These are phyloP conservation scores for Sesamia inferens DNA, from an alignment of 2,888 invertebrate species.

Conservation along the genomic window DNA sequence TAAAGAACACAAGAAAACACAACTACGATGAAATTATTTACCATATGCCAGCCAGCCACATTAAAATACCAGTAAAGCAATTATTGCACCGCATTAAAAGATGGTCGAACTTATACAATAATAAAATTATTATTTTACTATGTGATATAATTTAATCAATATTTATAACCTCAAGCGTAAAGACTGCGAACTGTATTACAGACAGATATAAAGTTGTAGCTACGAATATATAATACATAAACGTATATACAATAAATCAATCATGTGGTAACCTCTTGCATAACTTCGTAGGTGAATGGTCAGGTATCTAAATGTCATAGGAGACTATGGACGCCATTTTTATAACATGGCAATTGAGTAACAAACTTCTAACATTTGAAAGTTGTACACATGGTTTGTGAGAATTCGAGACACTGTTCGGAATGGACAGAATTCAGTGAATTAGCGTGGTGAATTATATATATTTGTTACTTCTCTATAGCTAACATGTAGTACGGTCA, in stretches of 20 bases:
- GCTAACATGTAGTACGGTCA: too few species aligned
- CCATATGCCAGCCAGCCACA: too few species aligned
- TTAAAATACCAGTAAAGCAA: too few species aligned
- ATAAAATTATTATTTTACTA: neutral
- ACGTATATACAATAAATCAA: constrained; percentile 36
- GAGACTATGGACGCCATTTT: constrained; percentile 45
- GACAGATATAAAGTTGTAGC: neutral
- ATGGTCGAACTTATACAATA: neutral
- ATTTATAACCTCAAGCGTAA: neutral
- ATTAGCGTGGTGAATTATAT: neutral
- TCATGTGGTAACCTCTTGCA: constrained; percentile 57
- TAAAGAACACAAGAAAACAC: too few species aligned
- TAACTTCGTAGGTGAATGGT: constrained; percentile 58
- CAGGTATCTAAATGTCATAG: constrained; percentile 56
- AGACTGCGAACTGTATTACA: neutral
- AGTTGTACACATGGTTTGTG: constrained; percentile 20
- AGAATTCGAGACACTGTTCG: constrained; percentile 1
- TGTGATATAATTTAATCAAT: neutral
- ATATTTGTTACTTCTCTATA: neutral
- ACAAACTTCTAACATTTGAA: constrained; percentile 31
- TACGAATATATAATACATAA: constrained; percentile 6
- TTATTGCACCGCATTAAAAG: neutral
- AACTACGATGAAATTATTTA: too few species aligned
- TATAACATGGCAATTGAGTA: constrained; percentile 38
- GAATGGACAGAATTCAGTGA: neutral